A percentile compares a stretch with the other conserved stretches of the same genome.
phyloP scores from a whole-genome alignment of 2,113 vertebrate species.

The Lampris incognitus region DNA sequence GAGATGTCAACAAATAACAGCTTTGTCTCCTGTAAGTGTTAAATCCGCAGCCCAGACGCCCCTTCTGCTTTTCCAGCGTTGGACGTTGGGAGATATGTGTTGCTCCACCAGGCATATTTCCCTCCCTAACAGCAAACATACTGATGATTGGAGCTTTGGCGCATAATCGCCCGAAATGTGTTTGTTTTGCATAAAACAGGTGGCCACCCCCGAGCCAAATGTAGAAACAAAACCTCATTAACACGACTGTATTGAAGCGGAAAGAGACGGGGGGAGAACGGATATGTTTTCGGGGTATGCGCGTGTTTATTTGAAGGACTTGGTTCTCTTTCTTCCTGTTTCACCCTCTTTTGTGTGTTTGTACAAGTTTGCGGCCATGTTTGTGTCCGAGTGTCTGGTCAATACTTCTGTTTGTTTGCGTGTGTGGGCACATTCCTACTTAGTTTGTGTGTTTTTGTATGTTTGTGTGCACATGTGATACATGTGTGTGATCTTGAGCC shows the following conservation, averaged over 20 bases:
- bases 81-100: not conserved
- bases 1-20: conserved; percentile 2
- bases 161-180: conserved; percentile 31
- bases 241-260: conserved; percentile 46
- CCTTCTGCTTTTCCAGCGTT: not conserved
- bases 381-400: not conserved
- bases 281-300: not conserved
- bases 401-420: not conserved
- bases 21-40: not conserved
- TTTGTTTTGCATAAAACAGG: conserved; percentile 64
- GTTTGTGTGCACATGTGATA: not conserved
- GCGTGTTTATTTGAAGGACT: not conserved
- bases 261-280: conserved; percentile 16
- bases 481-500: not conserved
- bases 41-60: not conserved
- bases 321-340: not conserved
- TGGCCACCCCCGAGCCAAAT: conserved; percentile 61
- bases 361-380: not conserved
- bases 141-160: conserved; percentile 43
- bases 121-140: conserved; percentile 22
- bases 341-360: not conserved
- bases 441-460: conserved; percentile 4
- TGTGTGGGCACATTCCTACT: not conserved
- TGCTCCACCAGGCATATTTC: conserved; percentile 6
- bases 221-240: conserved; percentile 56